These are phyloP conservation scores for Andrena trimmerana DNA, from an alignment of 2,888 invertebrate species.

Conservation along the genomic window DNA sequence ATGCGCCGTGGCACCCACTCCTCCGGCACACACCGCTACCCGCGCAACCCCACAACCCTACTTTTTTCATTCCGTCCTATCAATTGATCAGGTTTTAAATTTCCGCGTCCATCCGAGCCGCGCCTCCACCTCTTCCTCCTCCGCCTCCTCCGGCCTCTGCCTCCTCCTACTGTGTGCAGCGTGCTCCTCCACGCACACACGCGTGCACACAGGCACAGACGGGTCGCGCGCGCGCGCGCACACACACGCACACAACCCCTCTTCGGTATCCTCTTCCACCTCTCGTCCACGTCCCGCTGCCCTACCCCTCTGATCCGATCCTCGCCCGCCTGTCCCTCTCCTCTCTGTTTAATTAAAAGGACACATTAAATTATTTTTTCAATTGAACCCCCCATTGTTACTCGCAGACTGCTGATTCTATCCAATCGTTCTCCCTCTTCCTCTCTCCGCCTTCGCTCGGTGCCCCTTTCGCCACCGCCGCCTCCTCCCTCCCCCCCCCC, in stretches of 20 bases:
- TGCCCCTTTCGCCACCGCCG: slow-evolving; percentile 7
- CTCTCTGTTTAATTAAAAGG: slow-evolving; percentile 84
- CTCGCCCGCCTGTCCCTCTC: slow-evolving; percentile 78
- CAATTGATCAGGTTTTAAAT: slow-evolving; percentile 86
- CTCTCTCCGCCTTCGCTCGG: slow-evolving; percentile 55
- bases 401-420: slow-evolving; percentile 84
- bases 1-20: slow-evolving; percentile 69
- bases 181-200: slow-evolving; percentile 55
- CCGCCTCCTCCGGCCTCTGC: slow-evolving; percentile 71
- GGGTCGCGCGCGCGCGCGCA: too few relatives aligned
- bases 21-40: slow-evolving; percentile 71
- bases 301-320: slow-evolving; percentile 65
- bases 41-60: slow-evolving; percentile 83
- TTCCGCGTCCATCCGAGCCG: slow-evolving; percentile 85
- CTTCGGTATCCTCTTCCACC: slow-evolving; percentile 71
- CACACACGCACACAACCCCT: slow-evolving; percentile 45
- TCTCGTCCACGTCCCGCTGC: slow-evolving; percentile 63
- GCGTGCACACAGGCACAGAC: slow-evolving; percentile 58
- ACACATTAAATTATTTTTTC: slow-evolving; percentile 85
- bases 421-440: slow-evolving; percentile 80
- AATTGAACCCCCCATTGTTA: slow-evolving; percentile 84
- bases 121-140: slow-evolving; percentile 83
- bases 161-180: slow-evolving; percentile 58
- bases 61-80: slow-evolving; percentile 85
- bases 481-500: not conserved